Evolutionary conservation across 2,113 vertebrate species (phyloP), one percentile per base, ranked within the genome.

Genomic region (Pica pica): DNA sequence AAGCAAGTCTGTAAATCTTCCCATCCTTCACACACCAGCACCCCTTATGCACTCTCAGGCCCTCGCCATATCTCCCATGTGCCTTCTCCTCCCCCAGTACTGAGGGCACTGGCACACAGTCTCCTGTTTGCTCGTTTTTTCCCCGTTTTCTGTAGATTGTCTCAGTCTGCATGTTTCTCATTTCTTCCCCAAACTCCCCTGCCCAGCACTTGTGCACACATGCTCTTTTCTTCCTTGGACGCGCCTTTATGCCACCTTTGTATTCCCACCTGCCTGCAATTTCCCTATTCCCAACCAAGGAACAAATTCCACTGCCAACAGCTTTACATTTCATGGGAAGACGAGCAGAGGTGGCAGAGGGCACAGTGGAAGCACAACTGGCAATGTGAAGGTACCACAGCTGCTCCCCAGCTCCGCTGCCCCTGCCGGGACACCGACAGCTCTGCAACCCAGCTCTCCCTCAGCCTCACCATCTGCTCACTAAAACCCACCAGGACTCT

Each of bases 11-110:
- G 47, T 69, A n/a, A 35, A 17, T 46, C 7, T 44, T 71, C 42
- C 65, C n/a, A 53, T 49, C 41, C 37, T 71, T 55, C 47, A 44
- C 9, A 5, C 10, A 11, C 9, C 69, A 68, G 41, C 18, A 59
- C 1, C 15, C 13, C 52, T 46, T 11, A 77, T 2, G 6, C 7
- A 4, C 27, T 53, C 42, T 63, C 28, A 76, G 44, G 21, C 41
- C 13, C 37, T 30, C 0, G 0, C 6, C 0, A 0, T 9, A 39
- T 6, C 8, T 76, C 35, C 41, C 1, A 2, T 10, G 23, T 17
- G 10, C 5, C 4, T 10, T 30, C 39, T 42, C 30, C 44, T 63
- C 5, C 4, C 8, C 12, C 14, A 65, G 0, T 5, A 37, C 6
- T 7, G 20, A 65, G 7, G 20, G 18, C n/a, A 61, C 50, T 57